Percentiles rank a stretch among this genome's conserved stretches.
These are phyloP conservation scores for Mesembrinibis cayennensis DNA, from an alignment of 2,113 vertebrate genomes.

Conservation along the genomic window DNA sequence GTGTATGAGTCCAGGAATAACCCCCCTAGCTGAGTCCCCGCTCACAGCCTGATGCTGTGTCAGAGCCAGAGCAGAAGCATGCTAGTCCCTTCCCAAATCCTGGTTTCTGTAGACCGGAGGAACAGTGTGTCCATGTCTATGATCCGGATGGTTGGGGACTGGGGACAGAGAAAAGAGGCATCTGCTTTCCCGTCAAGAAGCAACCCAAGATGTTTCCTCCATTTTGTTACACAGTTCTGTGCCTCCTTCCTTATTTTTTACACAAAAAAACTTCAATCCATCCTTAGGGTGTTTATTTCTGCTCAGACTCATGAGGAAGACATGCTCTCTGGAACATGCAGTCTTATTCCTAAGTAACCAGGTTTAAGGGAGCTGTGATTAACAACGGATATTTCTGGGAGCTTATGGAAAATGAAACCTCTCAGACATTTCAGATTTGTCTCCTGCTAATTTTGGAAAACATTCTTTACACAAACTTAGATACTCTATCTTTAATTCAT, in stretches of 20 bases:
- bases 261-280: not conserved
- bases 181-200: not conserved
- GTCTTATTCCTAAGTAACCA: not conserved
- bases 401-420: not conserved
- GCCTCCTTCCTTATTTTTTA: not conserved
- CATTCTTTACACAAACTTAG: not conserved
- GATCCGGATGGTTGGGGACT: accelerated
- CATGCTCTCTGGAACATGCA: not conserved
- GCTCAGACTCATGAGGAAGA: not conserved
- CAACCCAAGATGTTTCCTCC: not conserved
- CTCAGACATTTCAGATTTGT: not conserved
- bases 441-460: not conserved
- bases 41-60: not conserved
- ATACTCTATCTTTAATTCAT: not conserved
- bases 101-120: not conserved
- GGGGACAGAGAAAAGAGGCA: not conserved
- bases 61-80: not conserved
- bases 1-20: not conserved
- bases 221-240: not conserved
- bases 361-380: not conserved
- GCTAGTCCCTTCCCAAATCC: not conserved
- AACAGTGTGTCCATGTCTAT: not conserved
- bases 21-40: accelerated
- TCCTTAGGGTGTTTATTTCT: not conserved
- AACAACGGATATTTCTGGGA: not conserved